Base-by-base conservation (phyloP, 2,797 vertebrate genomes). In the Takifugu ocellatus region DNA sequence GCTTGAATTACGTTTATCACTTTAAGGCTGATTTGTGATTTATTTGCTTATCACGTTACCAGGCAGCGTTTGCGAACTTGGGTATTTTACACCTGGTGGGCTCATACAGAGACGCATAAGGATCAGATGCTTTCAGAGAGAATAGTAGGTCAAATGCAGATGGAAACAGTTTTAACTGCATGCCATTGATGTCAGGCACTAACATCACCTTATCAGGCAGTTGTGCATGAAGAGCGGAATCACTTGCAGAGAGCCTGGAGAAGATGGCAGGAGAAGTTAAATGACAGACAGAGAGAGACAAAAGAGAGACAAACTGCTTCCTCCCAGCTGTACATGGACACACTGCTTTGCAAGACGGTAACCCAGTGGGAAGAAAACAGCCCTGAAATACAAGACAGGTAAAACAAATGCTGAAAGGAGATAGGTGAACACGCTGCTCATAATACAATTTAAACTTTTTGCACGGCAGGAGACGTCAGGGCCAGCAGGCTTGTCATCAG, bases 81-180 rank as follows among this genome's bases (percentile, higher is more conserved):
- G 59, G 80, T 80, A 0, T 94, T 98, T 85, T 87, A 89, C 72
- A 62, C 43, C 2, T 99, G 96, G 97, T 74, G 81, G 85, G 78
- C 77, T 71, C 86, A 71, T 46, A 60, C 63, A 0, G 70, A 74
- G 49, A 74, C 75, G 57, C 90, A 86, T 59, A 92, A 59, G 71
- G 91, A 94, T 56, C 79, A 85, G 70, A 86, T 61, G 73, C 74
- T 89, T 51, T 88, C 66, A 2, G 92, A 93, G 82, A 82, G 88
- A 66, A 89, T 74, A 89, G 96, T 97, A 90, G 3, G 51, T 12
- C 6, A 5, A 25, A 56, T n/a, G 7, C 17, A 48, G 56, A 56
- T 26, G 8, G 25, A 69, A 54, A 63, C 51, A 27, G 1, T 36
- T 43, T 49, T 29, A 15, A 6, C 51, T 52, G 9, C 15, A 3